phyloP scores from a whole-genome alignment of 2,113 vertebrate genomes.

The Ptilorrhoa leucosticta region DNA sequence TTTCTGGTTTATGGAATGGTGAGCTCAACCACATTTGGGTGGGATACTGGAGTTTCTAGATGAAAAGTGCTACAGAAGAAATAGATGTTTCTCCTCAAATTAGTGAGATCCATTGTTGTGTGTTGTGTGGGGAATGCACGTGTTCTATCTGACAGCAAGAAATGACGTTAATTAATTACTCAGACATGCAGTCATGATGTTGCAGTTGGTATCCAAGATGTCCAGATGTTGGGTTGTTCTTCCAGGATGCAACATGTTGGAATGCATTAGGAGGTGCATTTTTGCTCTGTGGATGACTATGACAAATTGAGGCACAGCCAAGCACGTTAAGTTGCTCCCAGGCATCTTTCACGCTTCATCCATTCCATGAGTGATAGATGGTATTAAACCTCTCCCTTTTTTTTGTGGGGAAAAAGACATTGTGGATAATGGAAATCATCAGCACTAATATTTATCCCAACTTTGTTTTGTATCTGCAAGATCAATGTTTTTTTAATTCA shows the following conservation, averaged over 20 bases:
- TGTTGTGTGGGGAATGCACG: background rate
- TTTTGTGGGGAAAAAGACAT: background rate
- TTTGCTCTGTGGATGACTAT: slow-evolving; percentile 37
- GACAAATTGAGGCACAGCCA: slow-evolving; percentile 59
- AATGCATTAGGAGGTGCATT: slow-evolving; percentile 22
- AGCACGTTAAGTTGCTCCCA: slow-evolving; percentile 37
- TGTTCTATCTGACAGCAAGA: background rate
- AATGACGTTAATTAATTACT: background rate
- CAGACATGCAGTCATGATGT: background rate
- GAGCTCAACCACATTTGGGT: background rate
- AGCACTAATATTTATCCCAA: slow-evolving; percentile 24
- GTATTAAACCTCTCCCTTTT: background rate
- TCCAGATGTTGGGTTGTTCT: slow-evolving; percentile 41
- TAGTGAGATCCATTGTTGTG: background rate
- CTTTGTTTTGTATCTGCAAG: slow-evolving; percentile 10
- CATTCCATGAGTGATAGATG: slow-evolving; percentile 49
- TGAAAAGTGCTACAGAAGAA: background rate
- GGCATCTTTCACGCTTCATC: slow-evolving; percentile 58
- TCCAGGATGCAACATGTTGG: slow-evolving; percentile 20
- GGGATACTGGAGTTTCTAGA: background rate
- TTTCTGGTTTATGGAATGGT: background rate
- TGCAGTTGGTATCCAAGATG: background rate
- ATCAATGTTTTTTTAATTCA: slow-evolving; percentile 35
- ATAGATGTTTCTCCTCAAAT: background rate
- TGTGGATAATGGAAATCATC: slow-evolving; percentile 48